Percentiles rank a stretch among this genome's conserved stretches.
Evolutionary conservation across 2,888 invertebrate species (phyloP).

Genomic region (Tipula helvola): DNA sequence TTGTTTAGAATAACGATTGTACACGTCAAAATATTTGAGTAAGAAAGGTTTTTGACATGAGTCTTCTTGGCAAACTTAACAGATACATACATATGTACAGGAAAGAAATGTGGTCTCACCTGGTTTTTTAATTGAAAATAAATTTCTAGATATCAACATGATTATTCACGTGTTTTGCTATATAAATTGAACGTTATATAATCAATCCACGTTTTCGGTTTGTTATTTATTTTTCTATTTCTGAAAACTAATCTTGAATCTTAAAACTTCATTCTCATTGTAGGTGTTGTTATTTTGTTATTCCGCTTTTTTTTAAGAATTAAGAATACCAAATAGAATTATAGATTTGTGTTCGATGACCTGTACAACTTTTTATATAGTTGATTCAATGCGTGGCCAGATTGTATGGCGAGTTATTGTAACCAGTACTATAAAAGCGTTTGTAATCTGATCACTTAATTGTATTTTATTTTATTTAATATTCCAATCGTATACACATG

Average conservation of each 20-base stretch:
- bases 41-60: not conserved
- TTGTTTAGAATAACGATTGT: not conserved
- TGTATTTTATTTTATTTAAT: not conserved
- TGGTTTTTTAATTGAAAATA: not conserved
- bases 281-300: not conserved
- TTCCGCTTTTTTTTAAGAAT: not conserved
- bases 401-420: not conserved
- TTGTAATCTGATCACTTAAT: not conserved
- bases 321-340: not conserved
- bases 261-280: not conserved
- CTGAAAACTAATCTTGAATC: slow-evolving; percentile 4
- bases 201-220: not conserved
- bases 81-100: not conserved
- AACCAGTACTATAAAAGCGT: not conserved
- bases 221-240: not conserved
- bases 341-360: slow-evolving; percentile 4
- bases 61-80: not conserved
- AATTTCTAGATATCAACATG: not conserved
- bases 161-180: not conserved
- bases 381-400: not conserved
- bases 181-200: not conserved
- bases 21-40: not conserved
- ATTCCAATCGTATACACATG: not conserved
- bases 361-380: not conserved
- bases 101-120: not conserved